Base-by-base conservation (phyloP, 2,113 vertebrate genomes). In the Tachycineta bicolor region DNA sequence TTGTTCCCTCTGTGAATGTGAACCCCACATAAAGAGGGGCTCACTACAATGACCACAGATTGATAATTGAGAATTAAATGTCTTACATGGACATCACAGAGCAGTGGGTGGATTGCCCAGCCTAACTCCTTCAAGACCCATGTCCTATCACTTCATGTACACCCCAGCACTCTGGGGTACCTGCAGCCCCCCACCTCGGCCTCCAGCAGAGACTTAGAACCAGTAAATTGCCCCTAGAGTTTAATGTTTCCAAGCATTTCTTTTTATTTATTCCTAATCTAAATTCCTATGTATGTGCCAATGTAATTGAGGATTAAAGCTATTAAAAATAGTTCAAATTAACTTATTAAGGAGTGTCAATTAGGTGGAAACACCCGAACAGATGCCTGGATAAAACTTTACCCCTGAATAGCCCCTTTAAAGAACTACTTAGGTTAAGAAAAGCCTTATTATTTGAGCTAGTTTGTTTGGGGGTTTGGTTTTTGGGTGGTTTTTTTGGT, bases 211-310 rank as follows among this genome's bases (percentile, higher is more conserved):
- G n/a, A 37, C 15, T 58, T 24, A 55, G 52, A 76, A 58, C 11
- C 49, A 64, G 34, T 7, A 53, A 0, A 68, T 33, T 44, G 34
- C 4, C 65, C 3, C 4, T 6, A 24, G 33, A 21, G 13, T 52
- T 44, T 0, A 0, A 65, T 29, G 39, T 29, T 90, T 86, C 34
- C 55, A 78, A 74, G 24, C 14, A 67, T 37, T 75, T 75, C 43
- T 8, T 43, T 88, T 76, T 68, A 41, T 87, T 82, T 47, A 77
- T 55, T 82, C 5, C 50, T 75, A 53, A 77, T 69, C 14, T 47
- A 71, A 87, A 29, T 56, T 56, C 56, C 14, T 85, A 63, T 34
- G 47, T 79, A 44, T 9, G 18, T 34, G 29, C 49, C 86, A 85
- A 59, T 69, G 37, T 65, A 79, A 76, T 11, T 49, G 78, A 91